A percentile compares a stretch with the other conserved stretches of the same genome.
Evolutionary conservation across 2,797 vertebrate species (phyloP).

Genomic region (Limnodromus scolopaceus): DNA sequence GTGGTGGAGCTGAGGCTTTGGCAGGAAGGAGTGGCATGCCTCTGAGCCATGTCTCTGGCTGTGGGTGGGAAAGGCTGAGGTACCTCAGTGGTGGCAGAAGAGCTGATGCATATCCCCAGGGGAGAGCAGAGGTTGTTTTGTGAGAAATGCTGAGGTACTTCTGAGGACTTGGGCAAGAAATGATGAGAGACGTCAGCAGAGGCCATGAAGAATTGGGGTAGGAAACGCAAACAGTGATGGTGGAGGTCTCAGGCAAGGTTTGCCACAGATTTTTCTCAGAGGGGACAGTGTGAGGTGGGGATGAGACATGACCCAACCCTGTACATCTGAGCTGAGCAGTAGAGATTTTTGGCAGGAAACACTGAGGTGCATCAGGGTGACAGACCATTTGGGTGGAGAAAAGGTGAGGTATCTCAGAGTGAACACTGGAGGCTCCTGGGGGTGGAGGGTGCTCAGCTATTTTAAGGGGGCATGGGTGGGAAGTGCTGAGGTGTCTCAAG

Average conservation of each 20-base stretch:
- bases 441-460: not conserved
- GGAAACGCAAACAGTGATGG: not conserved
- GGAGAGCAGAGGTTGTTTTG: not conserved
- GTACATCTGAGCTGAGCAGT: not conserved
- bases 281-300: rapidly evolving
- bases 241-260: not conserved
- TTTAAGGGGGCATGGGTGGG: not conserved
- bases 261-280: not conserved
- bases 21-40: not conserved
- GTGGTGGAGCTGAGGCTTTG: not conserved
- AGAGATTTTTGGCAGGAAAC: not conserved
- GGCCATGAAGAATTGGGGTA: not conserved
- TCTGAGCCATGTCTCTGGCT: no score
- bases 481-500: not conserved
- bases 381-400: not conserved
- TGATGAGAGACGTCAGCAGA: not conserved
- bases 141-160: not conserved
- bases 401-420: not conserved
- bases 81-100: not conserved
- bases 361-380: not conserved
- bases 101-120: not conserved
- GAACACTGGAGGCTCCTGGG: not conserved
- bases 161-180: not conserved
- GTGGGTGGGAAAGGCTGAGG: rapidly evolving
- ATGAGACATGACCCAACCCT: rapidly evolving